A percentile compares a stretch with the other conserved stretches of the same genome.
Conservation (phyloP, 2,113 vertebrate species). For the Chrysochloris asiatica region DNA sequence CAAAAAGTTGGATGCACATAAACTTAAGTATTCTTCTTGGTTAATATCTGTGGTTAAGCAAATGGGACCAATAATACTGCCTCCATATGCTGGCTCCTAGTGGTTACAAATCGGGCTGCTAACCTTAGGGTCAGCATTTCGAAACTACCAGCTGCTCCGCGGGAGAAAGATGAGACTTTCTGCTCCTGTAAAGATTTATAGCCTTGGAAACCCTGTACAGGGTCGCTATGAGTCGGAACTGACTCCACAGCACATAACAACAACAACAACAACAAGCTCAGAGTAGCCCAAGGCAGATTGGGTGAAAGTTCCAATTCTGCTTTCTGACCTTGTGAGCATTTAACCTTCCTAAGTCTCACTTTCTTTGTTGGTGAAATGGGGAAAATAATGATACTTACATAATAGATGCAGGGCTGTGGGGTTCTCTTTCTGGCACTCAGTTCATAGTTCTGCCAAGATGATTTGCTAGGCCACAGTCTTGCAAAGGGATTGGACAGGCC, state of each 20-base stretch:
- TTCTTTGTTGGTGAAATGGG: background rate
- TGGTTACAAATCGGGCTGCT: too few species aligned
- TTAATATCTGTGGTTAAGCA: conserved; percentile 2
- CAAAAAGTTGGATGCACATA: background rate
- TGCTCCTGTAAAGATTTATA: too few species aligned
- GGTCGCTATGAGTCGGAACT: too few species aligned
- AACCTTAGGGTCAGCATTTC: too few species aligned
- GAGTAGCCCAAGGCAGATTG: background rate
- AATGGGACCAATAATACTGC: background rate
- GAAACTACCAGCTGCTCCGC: too few species aligned
- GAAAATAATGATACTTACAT: background rate
- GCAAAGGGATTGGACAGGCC: background rate
- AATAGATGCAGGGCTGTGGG: background rate
- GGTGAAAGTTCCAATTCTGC: background rate
- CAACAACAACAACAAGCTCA: too few species aligned
- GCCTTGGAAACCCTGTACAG: too few species aligned
- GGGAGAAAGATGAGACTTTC: too few species aligned
- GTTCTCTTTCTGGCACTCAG: background rate
- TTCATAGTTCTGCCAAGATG: background rate
- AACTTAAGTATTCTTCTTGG: background rate
- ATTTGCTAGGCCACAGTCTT: background rate
- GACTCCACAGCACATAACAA: too few species aligned
- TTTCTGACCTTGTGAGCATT: background rate
- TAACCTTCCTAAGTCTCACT: background rate
- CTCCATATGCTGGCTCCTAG: background rate